Percentiles rank a stretch among this genome's conserved stretches.
These are phyloP conservation scores for Channa maculata DNA, from an alignment of 2,113 vertebrate species.

Conservation along the genomic window DNA sequence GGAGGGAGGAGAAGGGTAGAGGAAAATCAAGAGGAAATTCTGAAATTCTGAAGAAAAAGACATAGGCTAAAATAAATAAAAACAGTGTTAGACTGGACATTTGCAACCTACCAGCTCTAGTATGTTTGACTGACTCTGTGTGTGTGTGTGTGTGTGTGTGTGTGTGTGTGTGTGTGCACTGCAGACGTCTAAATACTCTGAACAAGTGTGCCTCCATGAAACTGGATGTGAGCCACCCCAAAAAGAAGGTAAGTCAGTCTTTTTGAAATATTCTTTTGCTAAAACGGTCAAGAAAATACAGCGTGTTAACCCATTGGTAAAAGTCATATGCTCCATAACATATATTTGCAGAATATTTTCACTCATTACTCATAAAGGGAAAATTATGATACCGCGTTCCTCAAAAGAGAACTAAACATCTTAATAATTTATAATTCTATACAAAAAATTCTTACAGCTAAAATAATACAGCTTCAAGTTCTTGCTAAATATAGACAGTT, in stretches of 20 bases:
- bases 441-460: too few species aligned
- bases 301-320: not conserved
- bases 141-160: conserved; percentile 1
- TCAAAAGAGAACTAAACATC: too few species aligned
- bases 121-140: not conserved
- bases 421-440: too few species aligned
- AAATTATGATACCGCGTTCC: too few species aligned
- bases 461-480: not conserved
- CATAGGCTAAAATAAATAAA: not conserved
- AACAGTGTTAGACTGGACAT: not conserved
- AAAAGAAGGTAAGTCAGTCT: conserved; percentile 90
- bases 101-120: not conserved
- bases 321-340: not conserved
- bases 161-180: conserved; percentile 62
- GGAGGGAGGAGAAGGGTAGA: not conserved
- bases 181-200: conserved; percentile 94
- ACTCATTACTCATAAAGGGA: not conserved
- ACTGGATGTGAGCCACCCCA: conserved; percentile 95
- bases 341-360: not conserved
- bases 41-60: not conserved
- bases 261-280: not conserved
- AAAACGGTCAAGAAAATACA: not conserved
- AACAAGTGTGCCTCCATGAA: conserved; percentile 99
- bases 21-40: too few species aligned
- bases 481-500: not conserved